These are phyloP conservation scores for Zosterops hypoxanthus DNA, from an alignment of 2,113 vertebrate genomes.

Conservation along the genomic window DNA sequence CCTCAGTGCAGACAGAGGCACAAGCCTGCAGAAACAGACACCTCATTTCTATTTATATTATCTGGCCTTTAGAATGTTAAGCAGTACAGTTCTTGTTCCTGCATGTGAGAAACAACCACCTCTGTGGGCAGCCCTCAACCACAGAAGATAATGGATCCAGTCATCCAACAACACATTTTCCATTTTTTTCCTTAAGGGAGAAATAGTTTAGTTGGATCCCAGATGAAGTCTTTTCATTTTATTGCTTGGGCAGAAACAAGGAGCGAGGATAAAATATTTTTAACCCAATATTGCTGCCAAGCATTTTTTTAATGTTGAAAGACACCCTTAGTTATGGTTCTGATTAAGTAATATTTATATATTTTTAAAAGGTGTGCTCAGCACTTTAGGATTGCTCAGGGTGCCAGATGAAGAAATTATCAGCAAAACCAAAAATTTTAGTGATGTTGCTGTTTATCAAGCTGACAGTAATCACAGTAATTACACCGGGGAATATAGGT, in stretches of 20 bases:
- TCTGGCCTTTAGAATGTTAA: not conserved
- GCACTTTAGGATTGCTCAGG: not conserved
- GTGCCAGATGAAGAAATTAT: not conserved
- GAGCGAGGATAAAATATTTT: not conserved
- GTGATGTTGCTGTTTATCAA: not conserved
- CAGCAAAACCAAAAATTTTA: not conserved
- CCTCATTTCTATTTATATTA: not conserved
- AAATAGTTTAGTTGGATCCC: not conserved
- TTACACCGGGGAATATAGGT: not conserved
- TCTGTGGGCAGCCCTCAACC: not conserved
- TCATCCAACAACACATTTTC: rapidly evolving
- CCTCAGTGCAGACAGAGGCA: rapidly evolving
- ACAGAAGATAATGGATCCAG: not conserved
- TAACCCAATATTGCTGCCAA: not conserved
- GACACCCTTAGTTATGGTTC: not conserved
- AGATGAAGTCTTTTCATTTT: not conserved
- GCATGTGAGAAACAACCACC: not conserved
- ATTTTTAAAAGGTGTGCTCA: not conserved
- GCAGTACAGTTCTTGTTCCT: not conserved
- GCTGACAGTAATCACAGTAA: not conserved
- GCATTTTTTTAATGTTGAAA: not conserved
- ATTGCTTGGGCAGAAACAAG: not conserved
- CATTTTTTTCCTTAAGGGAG: not conserved
- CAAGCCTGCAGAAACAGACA: not conserved
- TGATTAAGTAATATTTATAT: not conserved